Evolutionary conservation across 2,113 vertebrate species (phyloP).

Genomic region (Salvelinus sp.): DNA sequence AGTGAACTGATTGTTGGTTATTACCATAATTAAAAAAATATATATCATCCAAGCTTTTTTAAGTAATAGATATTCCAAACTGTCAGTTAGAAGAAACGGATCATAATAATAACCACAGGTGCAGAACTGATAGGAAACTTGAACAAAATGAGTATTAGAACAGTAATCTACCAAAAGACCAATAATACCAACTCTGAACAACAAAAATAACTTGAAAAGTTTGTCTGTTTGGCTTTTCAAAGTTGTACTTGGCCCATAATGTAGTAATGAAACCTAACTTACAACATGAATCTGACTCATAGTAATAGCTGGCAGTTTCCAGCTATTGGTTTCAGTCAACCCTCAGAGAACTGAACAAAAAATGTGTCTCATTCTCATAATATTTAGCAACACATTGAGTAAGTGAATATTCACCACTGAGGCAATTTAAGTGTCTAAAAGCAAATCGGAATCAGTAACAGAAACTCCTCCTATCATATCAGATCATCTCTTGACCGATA

Average conservation of each 20-base stretch:
- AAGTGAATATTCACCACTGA: slow-evolving; percentile 2
- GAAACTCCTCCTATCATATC: slow-evolving; percentile 8
- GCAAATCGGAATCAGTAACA: slow-evolving; percentile 41
- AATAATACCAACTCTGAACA: slow-evolving; percentile 3
- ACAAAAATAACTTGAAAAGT: background rate
- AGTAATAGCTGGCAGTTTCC: background rate
- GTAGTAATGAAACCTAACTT: background rate
- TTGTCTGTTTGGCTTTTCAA: background rate
- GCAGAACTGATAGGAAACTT: no score
- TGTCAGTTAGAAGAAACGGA: background rate
- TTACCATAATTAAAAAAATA: background rate
- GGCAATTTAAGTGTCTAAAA: slow-evolving; percentile 21
- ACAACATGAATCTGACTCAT: background rate
- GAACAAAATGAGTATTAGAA: no score
- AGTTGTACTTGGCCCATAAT: slow-evolving; percentile 14
- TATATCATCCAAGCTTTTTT: background rate
- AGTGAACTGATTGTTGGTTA: background rate
- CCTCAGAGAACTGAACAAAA: background rate
- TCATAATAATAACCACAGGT: no score
- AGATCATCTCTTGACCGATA: slow-evolving; percentile 1
- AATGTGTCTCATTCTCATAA: background rate
- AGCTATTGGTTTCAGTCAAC: slow-evolving; percentile 2
- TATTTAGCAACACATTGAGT: background rate
- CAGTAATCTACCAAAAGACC: background rate
- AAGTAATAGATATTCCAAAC: slow-evolving; percentile 1